Conservation (phyloP, 2,888 invertebrate genomes). For the Dryobota labecula region DNA sequence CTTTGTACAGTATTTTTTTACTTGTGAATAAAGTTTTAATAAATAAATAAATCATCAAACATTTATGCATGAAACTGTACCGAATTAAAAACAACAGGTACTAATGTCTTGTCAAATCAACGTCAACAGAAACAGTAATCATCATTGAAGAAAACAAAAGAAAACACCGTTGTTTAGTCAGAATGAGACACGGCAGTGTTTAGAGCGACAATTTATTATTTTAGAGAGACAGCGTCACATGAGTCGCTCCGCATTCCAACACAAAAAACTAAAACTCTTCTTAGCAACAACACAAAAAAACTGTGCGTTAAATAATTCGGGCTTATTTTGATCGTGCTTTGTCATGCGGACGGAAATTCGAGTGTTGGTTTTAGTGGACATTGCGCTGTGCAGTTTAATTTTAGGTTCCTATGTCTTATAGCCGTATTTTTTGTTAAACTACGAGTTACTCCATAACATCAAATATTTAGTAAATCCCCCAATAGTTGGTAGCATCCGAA, state of each 20-base stretch:
- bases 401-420: neutral
- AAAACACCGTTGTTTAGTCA: constrained; percentile 45
- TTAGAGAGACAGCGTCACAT: constrained; percentile 56
- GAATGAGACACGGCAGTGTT: constrained; percentile 45
- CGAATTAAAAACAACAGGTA: constrained; percentile 21
- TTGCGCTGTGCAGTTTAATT: constrained; percentile 20
- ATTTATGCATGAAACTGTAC: neutral
- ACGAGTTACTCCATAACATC: neutral
- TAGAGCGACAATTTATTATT: constrained; percentile 61
- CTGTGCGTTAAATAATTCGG: constrained; percentile 63
- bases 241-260: constrained; percentile 73
- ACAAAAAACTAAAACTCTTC: no score
- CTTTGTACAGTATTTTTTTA: no score
- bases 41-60: neutral
- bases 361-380: constrained; percentile 28
- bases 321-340: constrained; percentile 74
- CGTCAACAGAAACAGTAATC: constrained; percentile 40
- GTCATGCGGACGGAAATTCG: constrained; percentile 53
- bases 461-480: neutral
- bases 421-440: constrained; percentile 6
- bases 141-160: constrained; percentile 47
- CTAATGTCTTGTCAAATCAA: constrained; percentile 47
- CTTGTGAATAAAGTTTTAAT: no score
- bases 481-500: neutral
- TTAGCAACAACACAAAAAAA: constrained; percentile 75